Percentiles rank a stretch among this genome's conserved stretches.
Conservation (phyloP, 1,140 invertebrate species). For the Idris sp. region DNA sequence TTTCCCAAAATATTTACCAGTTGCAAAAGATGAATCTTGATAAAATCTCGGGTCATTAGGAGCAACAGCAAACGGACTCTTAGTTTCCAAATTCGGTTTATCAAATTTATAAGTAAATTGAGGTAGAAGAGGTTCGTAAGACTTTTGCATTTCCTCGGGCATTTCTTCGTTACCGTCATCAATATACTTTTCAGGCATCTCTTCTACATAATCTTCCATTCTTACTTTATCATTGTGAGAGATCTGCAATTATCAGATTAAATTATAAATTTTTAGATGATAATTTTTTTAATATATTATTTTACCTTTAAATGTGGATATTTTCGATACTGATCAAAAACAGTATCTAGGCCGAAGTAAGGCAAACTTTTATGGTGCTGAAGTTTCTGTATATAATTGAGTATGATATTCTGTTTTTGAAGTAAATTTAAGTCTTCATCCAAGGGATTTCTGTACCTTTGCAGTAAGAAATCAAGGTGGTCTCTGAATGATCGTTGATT, state of each 20-base stretch:
- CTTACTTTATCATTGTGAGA: slow-evolving; percentile 21
- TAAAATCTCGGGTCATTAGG: slow-evolving; percentile 77
- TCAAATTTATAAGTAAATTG: slow-evolving; percentile 72
- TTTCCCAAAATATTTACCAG: slow-evolving; percentile 24
- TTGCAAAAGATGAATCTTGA: slow-evolving; percentile 44
- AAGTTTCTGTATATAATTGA: slow-evolving; percentile 42
- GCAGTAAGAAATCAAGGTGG: slow-evolving; percentile 52
- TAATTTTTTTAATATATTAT: slow-evolving; percentile 4
- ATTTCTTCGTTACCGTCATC: slow-evolving; percentile 24
- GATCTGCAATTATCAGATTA: slow-evolving; percentile 31
- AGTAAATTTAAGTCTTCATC: slow-evolving; percentile 50
- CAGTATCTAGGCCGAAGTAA: slow-evolving; percentile 47
- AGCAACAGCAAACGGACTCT: slow-evolving; percentile 71
- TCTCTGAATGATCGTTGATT: slow-evolving; percentile 56
- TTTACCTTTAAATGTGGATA: slow-evolving; percentile 49
- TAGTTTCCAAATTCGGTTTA: slow-evolving; percentile 62
- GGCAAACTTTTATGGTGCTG: slow-evolving; percentile 45
- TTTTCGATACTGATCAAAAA: slow-evolving; percentile 41
- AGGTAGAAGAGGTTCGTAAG: slow-evolving; percentile 41
- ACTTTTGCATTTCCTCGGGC: slow-evolving; percentile 21
- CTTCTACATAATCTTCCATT: slow-evolving; percentile 39
- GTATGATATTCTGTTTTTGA: slow-evolving; percentile 47
- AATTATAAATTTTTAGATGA: background rate
- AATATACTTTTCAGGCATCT: slow-evolving; percentile 43
- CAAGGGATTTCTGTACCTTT: slow-evolving; percentile 60